phyloP scores from a whole-genome alignment of 2,888 invertebrate genomes.

The Eristalis arbustorum region DNA sequence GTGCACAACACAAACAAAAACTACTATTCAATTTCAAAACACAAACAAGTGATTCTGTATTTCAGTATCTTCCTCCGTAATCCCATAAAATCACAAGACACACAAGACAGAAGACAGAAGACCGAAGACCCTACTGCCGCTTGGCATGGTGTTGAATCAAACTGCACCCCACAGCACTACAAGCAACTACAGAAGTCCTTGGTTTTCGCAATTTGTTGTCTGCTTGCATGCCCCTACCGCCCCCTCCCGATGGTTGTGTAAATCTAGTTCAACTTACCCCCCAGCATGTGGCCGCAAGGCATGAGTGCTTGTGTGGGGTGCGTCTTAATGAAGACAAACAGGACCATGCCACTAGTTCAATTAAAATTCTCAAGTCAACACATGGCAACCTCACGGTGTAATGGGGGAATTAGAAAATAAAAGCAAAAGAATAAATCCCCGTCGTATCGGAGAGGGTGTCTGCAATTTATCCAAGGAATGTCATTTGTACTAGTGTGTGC shows the following conservation, averaged over 20 bases:
- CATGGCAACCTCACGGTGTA: neutral
- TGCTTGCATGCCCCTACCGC: neutral
- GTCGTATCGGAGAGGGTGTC: too few species aligned
- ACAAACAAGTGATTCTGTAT: neutral
- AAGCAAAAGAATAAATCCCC: neutral
- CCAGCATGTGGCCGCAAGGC: neutral
- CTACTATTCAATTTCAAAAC: neutral
- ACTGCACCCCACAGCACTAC: neutral
- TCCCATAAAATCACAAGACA: neutral
- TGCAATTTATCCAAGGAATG: too few species aligned
- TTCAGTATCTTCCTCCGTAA: neutral
- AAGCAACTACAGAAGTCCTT: neutral
- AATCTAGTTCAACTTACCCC: neutral
- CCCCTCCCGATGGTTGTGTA: neutral
- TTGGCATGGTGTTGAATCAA: neutral
- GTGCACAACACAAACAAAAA: neutral
- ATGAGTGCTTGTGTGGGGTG: neutral
- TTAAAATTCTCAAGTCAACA: constrained; percentile 1
- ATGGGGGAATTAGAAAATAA: neutral
- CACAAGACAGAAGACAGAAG: neutral
- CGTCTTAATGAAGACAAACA: constrained; percentile 5
- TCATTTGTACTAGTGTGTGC: too few species aligned
- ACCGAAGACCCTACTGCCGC: neutral
- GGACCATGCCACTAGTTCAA: constrained; percentile 2
- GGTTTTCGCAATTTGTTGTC: neutral